Base-by-base conservation (phyloP, 2,888 invertebrate species). In the Amaurobius ferox region DNA sequence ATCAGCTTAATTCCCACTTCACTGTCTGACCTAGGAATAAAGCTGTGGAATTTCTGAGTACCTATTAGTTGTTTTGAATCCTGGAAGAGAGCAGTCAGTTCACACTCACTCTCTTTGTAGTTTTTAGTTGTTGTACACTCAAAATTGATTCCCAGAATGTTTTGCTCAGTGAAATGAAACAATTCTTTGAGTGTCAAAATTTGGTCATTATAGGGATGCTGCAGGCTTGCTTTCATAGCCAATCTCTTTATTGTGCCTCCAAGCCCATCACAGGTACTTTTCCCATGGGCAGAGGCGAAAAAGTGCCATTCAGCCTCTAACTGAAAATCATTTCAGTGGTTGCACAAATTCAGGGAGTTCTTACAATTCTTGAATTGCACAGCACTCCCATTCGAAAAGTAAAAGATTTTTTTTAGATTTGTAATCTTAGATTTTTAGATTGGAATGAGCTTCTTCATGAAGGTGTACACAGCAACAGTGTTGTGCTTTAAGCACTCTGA, bases 361-460 rank as follows among this genome's bases (percentile, higher is more conserved):
- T 89, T 89, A 26, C 28, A 83, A 61, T 89, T 90, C 76, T 90
- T 90, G 29, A 89, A 89, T 66, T 90, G 90, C 1, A 68, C 62
- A 9, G 87, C 89, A 64, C 72, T 73, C 0, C 89, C 89, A 28
- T 62, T 29, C 9, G 62, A 62, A 62, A 62, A 62, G 62, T 62
- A 62, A 13, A 1, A 62, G 26, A 28, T 26, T 11, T 62, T 62
- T 13, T 26, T 13, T 2, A 62, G 1, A 11, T 0, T 28, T 28
- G 26, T 26, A 62, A 62, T 28, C 9, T 62, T 62, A 9, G 6
- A 1, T 62, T 62, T 62, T 9, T 28, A 9, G 29, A 28, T 28
- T 62, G 5, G 13, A 26, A 62, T 62, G 7, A 62, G 29, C 28
- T 62, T 55, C 29, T 13, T 71, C 32, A 32, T 1, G 16, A 44